Conservation (phyloP, 1,140 invertebrate species). For the Octopus sinensis region DNA sequence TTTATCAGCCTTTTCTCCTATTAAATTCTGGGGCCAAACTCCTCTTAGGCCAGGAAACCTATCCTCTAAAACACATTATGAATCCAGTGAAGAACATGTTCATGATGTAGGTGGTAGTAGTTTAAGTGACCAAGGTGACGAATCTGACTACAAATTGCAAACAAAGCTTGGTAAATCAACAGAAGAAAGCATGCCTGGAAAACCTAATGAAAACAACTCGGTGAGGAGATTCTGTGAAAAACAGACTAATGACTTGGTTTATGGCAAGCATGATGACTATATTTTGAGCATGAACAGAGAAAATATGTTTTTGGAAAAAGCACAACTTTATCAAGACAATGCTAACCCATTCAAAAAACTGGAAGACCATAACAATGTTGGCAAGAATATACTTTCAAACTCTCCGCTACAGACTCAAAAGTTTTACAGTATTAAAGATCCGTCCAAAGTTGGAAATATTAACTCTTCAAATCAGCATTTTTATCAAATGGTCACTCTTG, state of each 20-base stretch:
- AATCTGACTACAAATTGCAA: neutral
- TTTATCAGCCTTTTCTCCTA: neutral
- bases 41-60: neutral
- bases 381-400: neutral
- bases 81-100: constrained; percentile 12
- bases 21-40: neutral
- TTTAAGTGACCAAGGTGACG: neutral
- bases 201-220: neutral
- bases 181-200: constrained; percentile 8
- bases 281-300: neutral
- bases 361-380: neutral
- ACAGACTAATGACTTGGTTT: neutral
- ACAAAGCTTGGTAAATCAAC: neutral
- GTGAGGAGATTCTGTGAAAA: neutral
- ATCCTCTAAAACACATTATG: neutral
- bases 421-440: neutral
- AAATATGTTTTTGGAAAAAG: neutral
- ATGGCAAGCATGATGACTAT: neutral
- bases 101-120: constrained; percentile 15
- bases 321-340: neutral
- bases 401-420: neutral
- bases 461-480: constrained; percentile 11
- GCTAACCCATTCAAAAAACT: neutral
- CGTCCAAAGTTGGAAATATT: neutral
- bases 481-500: constrained; percentile 13